A percentile compares a stretch with the other conserved stretches of the same genome.
Conservation (phyloP, 2,888 invertebrate species). For the Cephus sareptanus region DNA sequence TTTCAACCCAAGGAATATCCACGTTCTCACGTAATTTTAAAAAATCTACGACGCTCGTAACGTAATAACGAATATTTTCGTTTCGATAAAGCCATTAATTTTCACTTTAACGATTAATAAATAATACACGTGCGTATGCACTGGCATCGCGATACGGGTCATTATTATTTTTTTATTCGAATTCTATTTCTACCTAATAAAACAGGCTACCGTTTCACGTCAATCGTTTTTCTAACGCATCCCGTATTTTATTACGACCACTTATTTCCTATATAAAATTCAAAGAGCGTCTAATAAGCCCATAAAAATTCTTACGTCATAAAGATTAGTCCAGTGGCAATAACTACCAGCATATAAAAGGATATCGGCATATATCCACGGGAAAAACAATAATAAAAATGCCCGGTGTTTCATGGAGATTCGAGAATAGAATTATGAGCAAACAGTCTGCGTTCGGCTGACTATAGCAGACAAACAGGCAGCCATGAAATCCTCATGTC, state of each 20-base stretch:
- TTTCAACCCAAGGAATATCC: constrained; percentile 28
- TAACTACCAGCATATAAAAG: background rate
- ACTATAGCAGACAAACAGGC: background rate
- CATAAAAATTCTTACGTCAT: background rate
- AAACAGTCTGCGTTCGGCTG: background rate
- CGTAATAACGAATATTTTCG: background rate
- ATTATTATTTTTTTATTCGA: background rate
- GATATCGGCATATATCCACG: background rate
- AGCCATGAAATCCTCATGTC: background rate
- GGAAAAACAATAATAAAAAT: background rate
- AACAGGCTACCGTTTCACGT: background rate
- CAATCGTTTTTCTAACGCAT: background rate
- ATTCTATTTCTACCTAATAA: background rate
- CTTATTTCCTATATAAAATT: background rate
- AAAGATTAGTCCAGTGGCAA: background rate
- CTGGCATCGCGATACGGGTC: background rate
- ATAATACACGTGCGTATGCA: background rate
- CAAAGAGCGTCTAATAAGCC: background rate
- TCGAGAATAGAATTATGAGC: background rate
- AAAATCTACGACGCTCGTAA: background rate
- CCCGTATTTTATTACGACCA: background rate
- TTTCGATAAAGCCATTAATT: background rate
- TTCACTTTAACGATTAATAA: background rate
- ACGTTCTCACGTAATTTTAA: constrained; percentile 20
- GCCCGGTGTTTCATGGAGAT: background rate